Evolutionary conservation across 2,888 invertebrate species (phyloP).

Genomic region (Megamerina dolium): DNA sequence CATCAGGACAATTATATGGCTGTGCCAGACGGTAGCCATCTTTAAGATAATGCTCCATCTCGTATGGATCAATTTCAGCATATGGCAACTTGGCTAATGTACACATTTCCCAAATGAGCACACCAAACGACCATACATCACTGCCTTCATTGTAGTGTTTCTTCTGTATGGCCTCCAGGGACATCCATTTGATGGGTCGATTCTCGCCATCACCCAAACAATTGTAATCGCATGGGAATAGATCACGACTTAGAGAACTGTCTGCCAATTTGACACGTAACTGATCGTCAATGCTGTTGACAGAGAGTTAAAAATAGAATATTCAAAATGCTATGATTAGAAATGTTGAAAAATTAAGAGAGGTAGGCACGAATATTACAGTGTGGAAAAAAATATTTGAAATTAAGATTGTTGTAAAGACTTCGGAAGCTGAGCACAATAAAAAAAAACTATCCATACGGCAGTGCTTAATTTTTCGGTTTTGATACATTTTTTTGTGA

Average conservation of each 20-base stretch:
- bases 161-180: slow-evolving; percentile 76
- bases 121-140: slow-evolving; percentile 97
- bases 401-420: too few species aligned
- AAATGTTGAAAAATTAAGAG: neutral
- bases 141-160: slow-evolving; percentile 79
- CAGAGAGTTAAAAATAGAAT: neutral
- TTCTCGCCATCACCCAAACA: slow-evolving; percentile 91
- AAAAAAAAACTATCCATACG: too few species aligned
- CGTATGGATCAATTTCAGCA: slow-evolving; percentile 85
- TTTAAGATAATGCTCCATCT: slow-evolving; percentile 78
- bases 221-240: slow-evolving; percentile 90
- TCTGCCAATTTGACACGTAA: slow-evolving; percentile 81
- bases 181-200: slow-evolving; percentile 90
- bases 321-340: slow-evolving; percentile 16
- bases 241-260: slow-evolving; percentile 79
- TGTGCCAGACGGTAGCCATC: slow-evolving; percentile 87
- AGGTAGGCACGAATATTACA: too few species aligned
- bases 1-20: slow-evolving; percentile 92
- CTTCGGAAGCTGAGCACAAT: too few species aligned
- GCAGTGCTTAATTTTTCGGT: too few species aligned
- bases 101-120: slow-evolving; percentile 87
- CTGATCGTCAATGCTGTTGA: slow-evolving; percentile 64
- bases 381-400: too few species aligned
- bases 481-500: too few species aligned
- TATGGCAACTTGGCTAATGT: slow-evolving; percentile 87